These are phyloP conservation scores for Papilio protenor DNA, from an alignment of 2,888 invertebrate species.

Conservation along the genomic window DNA sequence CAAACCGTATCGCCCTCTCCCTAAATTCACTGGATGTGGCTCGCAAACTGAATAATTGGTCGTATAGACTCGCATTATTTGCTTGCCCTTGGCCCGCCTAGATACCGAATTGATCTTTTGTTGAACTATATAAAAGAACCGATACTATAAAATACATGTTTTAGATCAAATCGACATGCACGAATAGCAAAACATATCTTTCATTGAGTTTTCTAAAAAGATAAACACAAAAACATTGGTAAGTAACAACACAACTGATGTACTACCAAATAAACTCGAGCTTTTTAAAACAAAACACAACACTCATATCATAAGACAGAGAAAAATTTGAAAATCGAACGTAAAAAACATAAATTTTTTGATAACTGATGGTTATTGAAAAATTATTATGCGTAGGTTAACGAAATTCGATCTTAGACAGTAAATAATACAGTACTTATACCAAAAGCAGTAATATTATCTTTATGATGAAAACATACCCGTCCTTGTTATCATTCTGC, in stretches of 20 bases:
- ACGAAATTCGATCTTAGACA: no score
- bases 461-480: no score
- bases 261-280: neutral
- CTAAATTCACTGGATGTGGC: slow-evolving; percentile 33
- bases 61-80: slow-evolving; percentile 18
- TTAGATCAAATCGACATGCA: neutral
- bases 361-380: no score
- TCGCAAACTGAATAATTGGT: slow-evolving; percentile 41
- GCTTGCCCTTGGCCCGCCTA: slow-evolving; percentile 5
- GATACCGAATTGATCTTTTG: slow-evolving; percentile 12
- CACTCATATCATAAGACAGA: no score
- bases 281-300: no score
- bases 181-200: neutral
- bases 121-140: slow-evolving; percentile 6
- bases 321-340: no score
- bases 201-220: neutral
- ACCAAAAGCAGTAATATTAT: no score
- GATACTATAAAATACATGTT: neutral
- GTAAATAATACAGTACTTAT: no score
- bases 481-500: no score
- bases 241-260: neutral
- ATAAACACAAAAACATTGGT: neutral
- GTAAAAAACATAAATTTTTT: no score
- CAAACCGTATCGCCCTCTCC: slow-evolving; percentile 41
- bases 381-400: no score